Conservation (phyloP, 1,140 invertebrate genomes). For the Amyelois transitella region DNA sequence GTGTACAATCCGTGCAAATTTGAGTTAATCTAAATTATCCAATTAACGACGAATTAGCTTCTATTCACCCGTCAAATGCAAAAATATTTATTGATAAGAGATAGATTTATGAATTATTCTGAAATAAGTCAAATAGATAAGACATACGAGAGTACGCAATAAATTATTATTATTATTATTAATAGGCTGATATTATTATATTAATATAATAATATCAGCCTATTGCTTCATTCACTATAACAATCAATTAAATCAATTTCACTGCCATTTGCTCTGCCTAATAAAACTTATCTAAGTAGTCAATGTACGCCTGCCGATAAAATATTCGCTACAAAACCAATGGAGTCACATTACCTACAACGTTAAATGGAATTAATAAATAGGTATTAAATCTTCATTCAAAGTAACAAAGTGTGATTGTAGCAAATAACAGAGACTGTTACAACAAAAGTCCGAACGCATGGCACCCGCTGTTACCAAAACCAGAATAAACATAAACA, state of each 20-base stretch:
- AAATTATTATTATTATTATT: no score
- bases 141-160: no score
- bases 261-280: no score
- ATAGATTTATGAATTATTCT: not conserved
- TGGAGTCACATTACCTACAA: not conserved
- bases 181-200: no score
- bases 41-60: not conserved
- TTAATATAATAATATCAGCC: no score
- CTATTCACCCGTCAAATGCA: constrained; percentile 1
- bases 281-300: no score
- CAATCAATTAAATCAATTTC: no score
- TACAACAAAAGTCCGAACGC: not conserved
- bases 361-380: not conserved
- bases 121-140: not conserved
- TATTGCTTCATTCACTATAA: no score
- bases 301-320: not conserved
- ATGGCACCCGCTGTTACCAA: not conserved
- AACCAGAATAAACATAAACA: not conserved
- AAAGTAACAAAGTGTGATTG: not conserved
- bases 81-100: not conserved
- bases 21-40: constrained; percentile 7
- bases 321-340: not conserved
- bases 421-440: not conserved
- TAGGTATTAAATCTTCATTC: not conserved
- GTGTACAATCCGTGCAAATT: not conserved